Percentiles rank a stretch among this genome's conserved stretches.
Evolutionary conservation across 2,797 vertebrate species (phyloP).

Genomic region (Peromyscus attwateri): DNA sequence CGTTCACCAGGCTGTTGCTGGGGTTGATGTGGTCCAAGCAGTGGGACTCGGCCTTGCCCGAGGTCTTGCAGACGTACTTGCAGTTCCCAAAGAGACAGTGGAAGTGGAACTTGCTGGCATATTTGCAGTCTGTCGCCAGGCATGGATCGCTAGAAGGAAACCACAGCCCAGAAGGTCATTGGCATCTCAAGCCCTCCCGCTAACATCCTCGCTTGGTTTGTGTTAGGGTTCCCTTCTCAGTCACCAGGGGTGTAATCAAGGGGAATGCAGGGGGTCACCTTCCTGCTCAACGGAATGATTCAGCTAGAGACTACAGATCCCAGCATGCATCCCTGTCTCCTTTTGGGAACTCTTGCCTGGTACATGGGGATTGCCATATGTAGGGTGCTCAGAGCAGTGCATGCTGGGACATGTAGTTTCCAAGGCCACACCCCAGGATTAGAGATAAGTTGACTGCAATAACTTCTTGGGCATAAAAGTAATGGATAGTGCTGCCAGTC

Average conservation of each 20-base stretch:
- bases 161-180: constrained; percentile 85
- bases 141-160: constrained; percentile 95
- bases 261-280: not conserved
- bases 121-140: constrained; percentile 99
- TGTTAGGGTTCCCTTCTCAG: not conserved
- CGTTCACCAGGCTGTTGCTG: constrained; percentile 97
- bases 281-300: not conserved
- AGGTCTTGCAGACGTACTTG: constrained; percentile 99
- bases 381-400: constrained; percentile 76
- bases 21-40: constrained; percentile 99
- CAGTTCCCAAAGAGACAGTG: constrained; percentile 99
- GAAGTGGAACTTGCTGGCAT: constrained; percentile 99
- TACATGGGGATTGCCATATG: constrained; percentile 48
- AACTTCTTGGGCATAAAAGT: constrained; percentile 75
- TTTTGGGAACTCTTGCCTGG: constrained; percentile 66
- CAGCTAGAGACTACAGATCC: constrained; percentile 76
- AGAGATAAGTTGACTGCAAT: constrained; percentile 71
- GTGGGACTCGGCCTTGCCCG: constrained; percentile 99
- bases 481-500: constrained; percentile 69
- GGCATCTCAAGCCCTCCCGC: constrained; percentile 35
- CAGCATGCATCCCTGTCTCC: constrained; percentile 73
- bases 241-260: not conserved
- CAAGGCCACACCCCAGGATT: constrained; percentile 70
- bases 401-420: constrained; percentile 77
- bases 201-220: not conserved